Conservation (phyloP, 64 coral and sea anemone genomes). For the Montipora sp. region DNA sequence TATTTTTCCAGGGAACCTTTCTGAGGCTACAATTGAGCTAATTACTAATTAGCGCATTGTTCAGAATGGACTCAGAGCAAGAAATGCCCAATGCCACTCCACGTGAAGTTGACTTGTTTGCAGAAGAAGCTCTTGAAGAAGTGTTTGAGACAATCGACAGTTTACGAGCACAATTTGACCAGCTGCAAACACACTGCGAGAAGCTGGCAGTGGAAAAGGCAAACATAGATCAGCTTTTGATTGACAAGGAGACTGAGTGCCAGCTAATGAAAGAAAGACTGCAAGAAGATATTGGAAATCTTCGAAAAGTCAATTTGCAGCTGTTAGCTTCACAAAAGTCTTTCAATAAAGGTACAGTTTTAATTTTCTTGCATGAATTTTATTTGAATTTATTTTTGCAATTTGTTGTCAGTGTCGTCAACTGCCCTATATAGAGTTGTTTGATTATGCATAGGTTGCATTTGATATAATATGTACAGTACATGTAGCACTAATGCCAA, state of each 20-base stretch:
- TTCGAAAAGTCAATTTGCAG: slow-evolving; percentile 83
- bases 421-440: too few species aligned
- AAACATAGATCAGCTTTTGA: slow-evolving; percentile 64
- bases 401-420: too few species aligned
- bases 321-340: slow-evolving; percentile 56
- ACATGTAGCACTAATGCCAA: too few species aligned
- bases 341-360: slow-evolving; percentile 29
- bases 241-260: slow-evolving; percentile 82
- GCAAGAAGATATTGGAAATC: slow-evolving; percentile 70
- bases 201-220: slow-evolving; percentile 77
- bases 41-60: not conserved
- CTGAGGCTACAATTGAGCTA: not conserved
- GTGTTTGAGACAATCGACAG: slow-evolving; percentile 81
- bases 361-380: not conserved
- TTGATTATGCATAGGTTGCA: too few species aligned
- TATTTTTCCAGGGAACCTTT: not conserved
- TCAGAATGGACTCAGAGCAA: slow-evolving; percentile 10
- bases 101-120: slow-evolving; percentile 87
- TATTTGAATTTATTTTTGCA: not conserved
- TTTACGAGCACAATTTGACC: slow-evolving; percentile 78
- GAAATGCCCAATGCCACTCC: slow-evolving; percentile 46
- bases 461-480: too few species aligned
- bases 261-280: slow-evolving; percentile 37
- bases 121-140: slow-evolving; percentile 88
- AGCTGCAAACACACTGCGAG: slow-evolving; percentile 87